Percentiles rank a stretch among this genome's conserved stretches.
These are phyloP conservation scores for Pseudorhombus dupliciocellatus DNA, from an alignment of 2,113 vertebrate species.

Conservation along the genomic window DNA sequence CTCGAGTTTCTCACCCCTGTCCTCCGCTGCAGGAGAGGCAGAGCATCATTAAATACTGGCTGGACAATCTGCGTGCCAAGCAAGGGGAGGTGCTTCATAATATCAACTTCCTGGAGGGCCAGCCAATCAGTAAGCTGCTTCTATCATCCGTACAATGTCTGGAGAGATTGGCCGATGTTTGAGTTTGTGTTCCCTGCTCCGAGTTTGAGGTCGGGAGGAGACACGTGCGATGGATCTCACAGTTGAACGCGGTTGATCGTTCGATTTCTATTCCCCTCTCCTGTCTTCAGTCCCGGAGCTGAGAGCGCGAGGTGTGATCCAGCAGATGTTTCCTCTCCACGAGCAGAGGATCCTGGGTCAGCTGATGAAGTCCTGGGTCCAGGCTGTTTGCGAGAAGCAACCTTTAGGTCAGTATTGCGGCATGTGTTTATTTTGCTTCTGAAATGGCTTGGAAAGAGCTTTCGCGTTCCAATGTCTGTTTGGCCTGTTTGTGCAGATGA, in stretches of 20 bases:
- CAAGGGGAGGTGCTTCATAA: slow-evolving; percentile 94
- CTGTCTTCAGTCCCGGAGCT: slow-evolving; percentile 91
- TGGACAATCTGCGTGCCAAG: slow-evolving; percentile 96
- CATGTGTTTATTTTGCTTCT: too few relatives aligned
- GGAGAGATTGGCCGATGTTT: background rate
- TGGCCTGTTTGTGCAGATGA: slow-evolving; percentile 83
- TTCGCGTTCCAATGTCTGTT: background rate
- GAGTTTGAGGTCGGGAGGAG: slow-evolving; percentile 8
- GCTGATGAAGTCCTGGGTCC: slow-evolving; percentile 98
- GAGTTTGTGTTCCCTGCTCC: slow-evolving; percentile 3
- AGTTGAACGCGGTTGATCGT: background rate
- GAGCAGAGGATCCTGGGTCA: slow-evolving; percentile 94
- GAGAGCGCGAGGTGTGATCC: slow-evolving; percentile 91
- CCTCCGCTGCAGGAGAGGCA: slow-evolving; percentile 88
- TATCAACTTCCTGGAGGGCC: slow-evolving; percentile 94
- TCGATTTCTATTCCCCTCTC: background rate
- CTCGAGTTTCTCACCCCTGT: background rate
- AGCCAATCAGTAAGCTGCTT: slow-evolving; percentile 93
- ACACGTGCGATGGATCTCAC: slow-evolving; percentile 1
- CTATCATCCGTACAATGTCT: background rate
- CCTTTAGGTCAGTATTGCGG: slow-evolving; percentile 84
- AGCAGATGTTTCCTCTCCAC: slow-evolving; percentile 94
- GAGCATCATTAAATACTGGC: slow-evolving; percentile 95
- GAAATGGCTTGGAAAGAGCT: too few relatives aligned
- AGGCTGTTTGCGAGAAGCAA: slow-evolving; percentile 94